These are phyloP conservation scores for Sebastes melanostomus DNA, from an alignment of 2,797 vertebrate species.

Conservation along the genomic window DNA sequence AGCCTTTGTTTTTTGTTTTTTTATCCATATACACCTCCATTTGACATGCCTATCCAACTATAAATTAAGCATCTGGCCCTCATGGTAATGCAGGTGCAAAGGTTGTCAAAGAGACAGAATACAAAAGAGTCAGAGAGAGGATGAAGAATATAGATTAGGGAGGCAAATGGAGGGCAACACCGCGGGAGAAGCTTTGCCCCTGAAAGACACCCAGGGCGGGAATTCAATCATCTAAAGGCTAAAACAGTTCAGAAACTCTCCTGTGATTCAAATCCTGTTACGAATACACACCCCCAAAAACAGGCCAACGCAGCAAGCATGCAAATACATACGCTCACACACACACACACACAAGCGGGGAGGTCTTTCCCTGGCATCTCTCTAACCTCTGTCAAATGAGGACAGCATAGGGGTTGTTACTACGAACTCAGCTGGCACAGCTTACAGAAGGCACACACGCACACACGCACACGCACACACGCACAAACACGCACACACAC, in stretches of 20 bases:
- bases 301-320: conserved; percentile 28
- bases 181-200: conserved; percentile 8
- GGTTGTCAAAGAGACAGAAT: conserved; percentile 8
- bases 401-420: conserved; percentile 57
- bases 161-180: conserved; percentile 27
- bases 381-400: conserved; percentile 61
- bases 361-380: conserved; percentile 48
- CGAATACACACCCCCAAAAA: conserved; percentile 22
- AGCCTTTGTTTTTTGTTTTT: neutral
- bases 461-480: neutral
- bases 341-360: neutral
- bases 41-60: neutral
- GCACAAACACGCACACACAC: accelerated
- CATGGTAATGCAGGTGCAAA: conserved; percentile 19
- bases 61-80: conserved; percentile 15
- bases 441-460: conserved; percentile 6
- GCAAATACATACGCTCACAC: conserved; percentile 5
- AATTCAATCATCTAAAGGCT: conserved; percentile 42
- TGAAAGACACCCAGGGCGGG: conserved; percentile 10
- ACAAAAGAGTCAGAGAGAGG: conserved; percentile 6
- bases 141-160: conserved; percentile 28
- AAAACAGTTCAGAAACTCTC: conserved; percentile 48
- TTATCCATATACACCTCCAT: neutral
- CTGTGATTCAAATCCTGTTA: conserved; percentile 57
- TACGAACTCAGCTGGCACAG: conserved; percentile 52